phyloP scores from a whole-genome alignment of 2,888 invertebrate genomes.

The Mactromeris polynyma region DNA sequence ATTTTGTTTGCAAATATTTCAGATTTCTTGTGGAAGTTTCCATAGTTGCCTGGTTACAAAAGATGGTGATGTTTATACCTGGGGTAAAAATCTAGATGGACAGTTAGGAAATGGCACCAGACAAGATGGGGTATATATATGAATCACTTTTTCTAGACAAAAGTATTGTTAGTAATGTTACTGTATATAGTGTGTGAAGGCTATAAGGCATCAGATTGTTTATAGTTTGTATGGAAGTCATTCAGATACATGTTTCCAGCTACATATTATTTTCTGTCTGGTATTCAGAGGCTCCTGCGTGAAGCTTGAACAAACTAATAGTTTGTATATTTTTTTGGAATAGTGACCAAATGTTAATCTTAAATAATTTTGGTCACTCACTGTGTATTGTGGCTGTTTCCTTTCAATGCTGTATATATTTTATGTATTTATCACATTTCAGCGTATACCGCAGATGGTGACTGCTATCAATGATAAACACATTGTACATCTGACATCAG shows the following conservation, averaged over 20 bases:
- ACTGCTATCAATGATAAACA: slow-evolving; percentile 82
- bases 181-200: no score
- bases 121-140: slow-evolving; percentile 77
- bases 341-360: no score
- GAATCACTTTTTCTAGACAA: no score
- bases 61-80: slow-evolving; percentile 92
- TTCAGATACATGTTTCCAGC: no score
- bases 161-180: no score
- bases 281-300: no score
- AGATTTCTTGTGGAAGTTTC: slow-evolving; percentile 91
- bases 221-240: no score
- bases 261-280: no score
- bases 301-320: no score
- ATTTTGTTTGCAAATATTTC: background rate
- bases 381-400: background rate
- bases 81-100: slow-evolving; percentile 95
- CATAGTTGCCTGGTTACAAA: slow-evolving; percentile 93
- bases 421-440: slow-evolving; percentile 29
- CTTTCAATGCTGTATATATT: background rate
- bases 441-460: slow-evolving; percentile 84
- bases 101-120: slow-evolving; percentile 92
- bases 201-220: no score
- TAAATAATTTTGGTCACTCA: background rate
- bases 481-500: slow-evolving; percentile 89
- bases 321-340: no score